phyloP scores from a whole-genome alignment of 1,140 invertebrate species.

The Thalassaphorura encarpata region DNA sequence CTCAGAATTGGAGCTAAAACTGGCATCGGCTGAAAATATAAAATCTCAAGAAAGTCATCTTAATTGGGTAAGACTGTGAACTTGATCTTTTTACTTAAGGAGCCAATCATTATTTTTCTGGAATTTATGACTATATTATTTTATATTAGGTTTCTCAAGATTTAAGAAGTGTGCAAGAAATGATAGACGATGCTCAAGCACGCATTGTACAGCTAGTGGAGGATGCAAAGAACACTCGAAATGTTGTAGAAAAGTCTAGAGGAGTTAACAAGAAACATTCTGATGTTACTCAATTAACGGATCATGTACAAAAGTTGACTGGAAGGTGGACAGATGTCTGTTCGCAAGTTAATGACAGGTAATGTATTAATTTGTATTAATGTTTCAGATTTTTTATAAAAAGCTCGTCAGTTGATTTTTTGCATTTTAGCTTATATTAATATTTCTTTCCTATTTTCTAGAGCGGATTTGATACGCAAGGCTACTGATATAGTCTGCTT shows the following conservation, averaged over 20 bases:
- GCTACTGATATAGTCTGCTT: too few species aligned
- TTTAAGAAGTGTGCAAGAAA: conserved; percentile 64
- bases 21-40: conserved; percentile 71
- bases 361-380: too few species aligned
- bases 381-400: too few species aligned
- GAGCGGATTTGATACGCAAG: too few species aligned
- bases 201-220: conserved; percentile 82
- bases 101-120: too few species aligned
- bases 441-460: too few species aligned
- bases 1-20: conserved; percentile 80
- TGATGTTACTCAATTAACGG: conserved; percentile 87
- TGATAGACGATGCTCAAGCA: conserved; percentile 70
- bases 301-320: conserved; percentile 77
- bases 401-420: too few species aligned
- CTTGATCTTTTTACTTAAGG: conserved; percentile 14
- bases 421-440: too few species aligned
- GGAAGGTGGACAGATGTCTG: conserved; percentile 84
- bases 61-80: conserved; percentile 47
- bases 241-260: conserved; percentile 74
- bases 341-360: conserved; percentile 81
- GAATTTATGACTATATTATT: too few species aligned
- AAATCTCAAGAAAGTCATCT: conserved; percentile 66
- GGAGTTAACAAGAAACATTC: conserved; percentile 54
- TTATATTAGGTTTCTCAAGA: conserved; percentile 49
- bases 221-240: conserved; percentile 73